A percentile compares a stretch with the other conserved stretches of the same genome.
phyloP scores from a whole-genome alignment of 2,797 vertebrate genomes.

The Petrocephalus sullivani region DNA sequence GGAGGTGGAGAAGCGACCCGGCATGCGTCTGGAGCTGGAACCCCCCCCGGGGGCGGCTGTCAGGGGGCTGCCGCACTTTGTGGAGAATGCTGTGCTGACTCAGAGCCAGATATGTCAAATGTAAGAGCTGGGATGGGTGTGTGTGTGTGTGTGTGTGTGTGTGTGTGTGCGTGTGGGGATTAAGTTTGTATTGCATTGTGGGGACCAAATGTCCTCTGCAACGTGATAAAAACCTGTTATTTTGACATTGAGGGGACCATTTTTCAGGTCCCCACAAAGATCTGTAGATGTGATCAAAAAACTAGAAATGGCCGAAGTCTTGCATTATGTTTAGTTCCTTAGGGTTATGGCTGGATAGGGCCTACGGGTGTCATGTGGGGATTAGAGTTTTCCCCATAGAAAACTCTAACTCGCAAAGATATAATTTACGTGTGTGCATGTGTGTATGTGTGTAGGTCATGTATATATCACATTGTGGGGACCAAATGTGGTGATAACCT shows the following conservation, averaged over 20 bases:
- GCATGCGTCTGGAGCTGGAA: neutral
- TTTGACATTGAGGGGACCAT: no score
- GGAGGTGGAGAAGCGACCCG: neutral
- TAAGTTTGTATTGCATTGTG: neutral
- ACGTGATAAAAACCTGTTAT: no score
- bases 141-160: neutral
- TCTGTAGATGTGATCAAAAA: no score
- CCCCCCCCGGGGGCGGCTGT: neutral
- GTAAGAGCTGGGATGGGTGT: neutral
- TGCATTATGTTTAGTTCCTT: no score
- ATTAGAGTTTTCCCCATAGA: no score
- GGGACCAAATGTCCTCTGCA: no score
- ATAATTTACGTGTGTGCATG: neutral
- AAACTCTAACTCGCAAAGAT: no score
- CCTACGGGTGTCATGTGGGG: no score
- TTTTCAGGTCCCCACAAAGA: no score
- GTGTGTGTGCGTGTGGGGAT: neutral
- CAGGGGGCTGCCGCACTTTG: neutral
- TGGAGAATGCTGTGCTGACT: constrained; percentile 1
- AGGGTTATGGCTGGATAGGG: no score
- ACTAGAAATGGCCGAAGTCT: no score
- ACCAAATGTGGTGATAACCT: no score
- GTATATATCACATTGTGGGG: neutral
- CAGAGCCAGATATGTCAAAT: constrained; percentile 40
- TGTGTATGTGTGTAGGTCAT: constrained; percentile 6